Conservation (phyloP, 2,888 invertebrate species). For the Eupithecia dodoneata region DNA sequence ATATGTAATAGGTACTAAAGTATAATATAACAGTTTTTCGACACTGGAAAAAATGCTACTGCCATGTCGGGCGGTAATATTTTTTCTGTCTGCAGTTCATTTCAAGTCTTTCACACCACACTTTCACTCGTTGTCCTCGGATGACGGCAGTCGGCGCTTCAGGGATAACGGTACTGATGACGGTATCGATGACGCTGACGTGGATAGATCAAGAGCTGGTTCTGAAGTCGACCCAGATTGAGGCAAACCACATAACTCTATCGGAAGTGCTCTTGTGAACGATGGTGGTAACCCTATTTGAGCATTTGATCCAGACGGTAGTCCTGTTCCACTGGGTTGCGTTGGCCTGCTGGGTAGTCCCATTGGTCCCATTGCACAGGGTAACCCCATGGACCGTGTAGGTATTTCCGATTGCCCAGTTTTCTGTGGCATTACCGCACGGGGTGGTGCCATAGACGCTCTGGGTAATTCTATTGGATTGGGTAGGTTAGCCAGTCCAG, state of each 20-base stretch:
- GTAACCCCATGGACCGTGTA: background rate
- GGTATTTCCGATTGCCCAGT: slow-evolving; percentile 5
- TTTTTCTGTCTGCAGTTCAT: slow-evolving; percentile 51
- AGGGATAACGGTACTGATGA: slow-evolving; percentile 45
- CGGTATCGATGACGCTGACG: slow-evolving; percentile 36
- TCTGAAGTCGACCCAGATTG: slow-evolving; percentile 47
- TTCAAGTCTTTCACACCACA: slow-evolving; percentile 73
- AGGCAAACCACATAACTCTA: slow-evolving; percentile 15
- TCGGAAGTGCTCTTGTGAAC: slow-evolving; percentile 27
- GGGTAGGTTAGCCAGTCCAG: background rate
- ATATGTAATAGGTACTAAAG: slow-evolving; percentile 77
- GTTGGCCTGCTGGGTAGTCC: slow-evolving; percentile 14
- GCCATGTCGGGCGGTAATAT: slow-evolving; percentile 55
- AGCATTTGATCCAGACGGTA: slow-evolving; percentile 4
- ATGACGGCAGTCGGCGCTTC: slow-evolving; percentile 52
- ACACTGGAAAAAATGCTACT: slow-evolving; percentile 65
- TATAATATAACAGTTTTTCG: slow-evolving; percentile 75
- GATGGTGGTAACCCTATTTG: slow-evolving; percentile 32
- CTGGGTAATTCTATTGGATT: slow-evolving; percentile 11
- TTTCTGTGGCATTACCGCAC: background rate
- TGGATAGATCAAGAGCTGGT: slow-evolving; percentile 73
- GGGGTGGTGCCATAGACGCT: slow-evolving; percentile 12
- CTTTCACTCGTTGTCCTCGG: slow-evolving; percentile 69
- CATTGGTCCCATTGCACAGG: slow-evolving; percentile 3
- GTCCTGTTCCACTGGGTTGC: background rate